Evolutionary conservation across 2,888 invertebrate species (phyloP).

Genomic region (Drosophila helvetica): DNA sequence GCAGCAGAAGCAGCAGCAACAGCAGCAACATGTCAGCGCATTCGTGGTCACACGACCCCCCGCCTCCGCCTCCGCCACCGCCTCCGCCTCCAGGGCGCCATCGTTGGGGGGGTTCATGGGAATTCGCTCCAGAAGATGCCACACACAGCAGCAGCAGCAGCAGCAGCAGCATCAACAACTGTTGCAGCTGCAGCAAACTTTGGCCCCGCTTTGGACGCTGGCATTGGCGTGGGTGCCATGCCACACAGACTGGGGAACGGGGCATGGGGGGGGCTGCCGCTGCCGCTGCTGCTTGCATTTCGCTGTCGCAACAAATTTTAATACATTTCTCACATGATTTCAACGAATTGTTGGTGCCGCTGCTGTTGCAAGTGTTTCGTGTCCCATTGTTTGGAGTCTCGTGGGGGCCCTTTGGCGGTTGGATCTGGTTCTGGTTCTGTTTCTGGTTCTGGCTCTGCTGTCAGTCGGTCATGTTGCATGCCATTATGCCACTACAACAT

Average conservation of each 20-base stretch:
- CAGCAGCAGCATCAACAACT: constrained; percentile 28
- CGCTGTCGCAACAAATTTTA: constrained; percentile 75
- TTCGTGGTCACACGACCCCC: constrained; percentile 66
- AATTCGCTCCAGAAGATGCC: constrained; percentile 71
- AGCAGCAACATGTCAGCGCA: constrained; percentile 71
- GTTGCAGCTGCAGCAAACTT: constrained; percentile 59
- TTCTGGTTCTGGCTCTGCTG: neutral
- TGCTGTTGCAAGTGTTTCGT: constrained; percentile 45
- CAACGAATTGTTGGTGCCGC: constrained; percentile 30
- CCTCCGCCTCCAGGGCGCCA: constrained; percentile 64
- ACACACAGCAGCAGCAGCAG: constrained; percentile 54
- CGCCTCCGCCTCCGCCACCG: constrained; percentile 45
- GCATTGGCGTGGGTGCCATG: constrained; percentile 68
- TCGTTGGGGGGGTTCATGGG: constrained; percentile 68
- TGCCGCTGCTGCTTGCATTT: constrained; percentile 63
- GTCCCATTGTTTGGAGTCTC: constrained; percentile 41
- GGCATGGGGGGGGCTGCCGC: neutral
- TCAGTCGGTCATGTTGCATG: constrained; percentile 41
- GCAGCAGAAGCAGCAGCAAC: constrained; percentile 54
- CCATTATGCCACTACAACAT: constrained; percentile 1
- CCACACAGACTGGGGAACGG: neutral
- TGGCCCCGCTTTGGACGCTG: constrained; percentile 70
- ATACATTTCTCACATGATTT: constrained; percentile 75
- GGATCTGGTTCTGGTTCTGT: constrained; percentile 19
- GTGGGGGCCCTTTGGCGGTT: neutral